Percentiles rank a stretch among this genome's conserved stretches.
Conservation (phyloP, 2,888 invertebrate species). For the Bombyx huttoni region DNA sequence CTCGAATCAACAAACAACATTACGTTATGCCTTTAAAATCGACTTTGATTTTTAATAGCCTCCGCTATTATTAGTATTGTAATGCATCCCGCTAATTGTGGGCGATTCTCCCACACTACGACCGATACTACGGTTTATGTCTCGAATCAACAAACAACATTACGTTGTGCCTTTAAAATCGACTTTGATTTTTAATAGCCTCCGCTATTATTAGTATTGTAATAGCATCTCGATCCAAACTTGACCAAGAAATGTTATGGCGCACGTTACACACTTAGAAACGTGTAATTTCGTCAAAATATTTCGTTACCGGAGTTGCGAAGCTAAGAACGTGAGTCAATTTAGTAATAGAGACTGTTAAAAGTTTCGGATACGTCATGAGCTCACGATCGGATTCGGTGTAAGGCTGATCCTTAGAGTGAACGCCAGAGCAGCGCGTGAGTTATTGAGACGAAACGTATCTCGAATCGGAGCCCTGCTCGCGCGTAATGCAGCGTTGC, state of each 20-base stretch:
- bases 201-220: constrained; percentile 10
- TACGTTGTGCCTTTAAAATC: not conserved
- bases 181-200: not conserved
- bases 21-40: not conserved
- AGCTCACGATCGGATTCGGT: constrained; percentile 28
- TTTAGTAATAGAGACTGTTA: constrained; percentile 45
- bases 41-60: not conserved
- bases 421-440: constrained; percentile 13
- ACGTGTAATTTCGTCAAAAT: constrained; percentile 41
- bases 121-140: constrained; percentile 2
- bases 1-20: not conserved
- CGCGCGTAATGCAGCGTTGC: constrained; percentile 34
- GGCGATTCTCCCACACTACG: constrained; percentile 45
- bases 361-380: constrained; percentile 36
- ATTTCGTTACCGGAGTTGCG: constrained; percentile 55
- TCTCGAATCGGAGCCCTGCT: constrained; percentile 3
- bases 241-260: constrained; percentile 44
- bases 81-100: constrained; percentile 66
- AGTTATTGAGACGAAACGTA: constrained; percentile 1
- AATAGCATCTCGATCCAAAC: constrained; percentile 21
- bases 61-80: constrained; percentile 5
- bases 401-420: constrained; percentile 10
- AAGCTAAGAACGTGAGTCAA: constrained; percentile 56
- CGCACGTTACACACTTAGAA: constrained; percentile 28
- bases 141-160: not conserved